A percentile compares a stretch with the other conserved stretches of the same genome.
These are phyloP conservation scores for Erebia palarica DNA, from an alignment of 2,888 invertebrate species.

Conservation along the genomic window DNA sequence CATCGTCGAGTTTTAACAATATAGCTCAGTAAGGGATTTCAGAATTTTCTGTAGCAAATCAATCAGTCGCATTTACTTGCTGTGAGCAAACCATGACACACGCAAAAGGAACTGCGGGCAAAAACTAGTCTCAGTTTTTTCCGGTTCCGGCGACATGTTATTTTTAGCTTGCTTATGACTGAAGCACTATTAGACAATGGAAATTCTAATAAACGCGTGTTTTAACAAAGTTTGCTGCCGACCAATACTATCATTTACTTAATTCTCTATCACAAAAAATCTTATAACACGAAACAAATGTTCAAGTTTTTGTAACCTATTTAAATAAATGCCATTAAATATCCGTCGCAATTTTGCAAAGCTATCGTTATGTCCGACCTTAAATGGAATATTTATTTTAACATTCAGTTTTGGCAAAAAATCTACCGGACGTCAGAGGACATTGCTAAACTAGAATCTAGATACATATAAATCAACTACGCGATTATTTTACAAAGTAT, in stretches of 20 bases:
- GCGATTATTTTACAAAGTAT: neutral
- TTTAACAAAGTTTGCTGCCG: no score
- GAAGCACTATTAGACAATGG: neutral
- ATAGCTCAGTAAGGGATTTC: neutral
- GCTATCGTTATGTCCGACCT: slow-evolving; percentile 8
- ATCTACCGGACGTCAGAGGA: slow-evolving; percentile 4
- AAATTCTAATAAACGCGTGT: neutral
- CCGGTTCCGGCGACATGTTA: neutral
- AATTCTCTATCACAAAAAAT: neutral
- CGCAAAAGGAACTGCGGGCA: slow-evolving; percentile 14
- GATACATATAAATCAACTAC: neutral
- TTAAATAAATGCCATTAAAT: neutral
- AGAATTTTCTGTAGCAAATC: slow-evolving; percentile 1
- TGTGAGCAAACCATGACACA: neutral
- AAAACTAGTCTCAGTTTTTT: slow-evolving; percentile 11
- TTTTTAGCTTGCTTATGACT: slow-evolving; percentile 34
- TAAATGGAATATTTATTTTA: neutral
- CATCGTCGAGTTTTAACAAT: neutral
- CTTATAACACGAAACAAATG: neutral
- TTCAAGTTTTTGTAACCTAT: neutral
- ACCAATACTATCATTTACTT: neutral
- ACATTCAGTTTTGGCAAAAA: slow-evolving; percentile 9
- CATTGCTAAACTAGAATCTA: neutral
- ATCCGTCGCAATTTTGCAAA: neutral
- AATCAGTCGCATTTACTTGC: neutral